Percentiles rank a stretch among this genome's conserved stretches.
These are phyloP conservation scores for Ophioninae sp. DNA, from an alignment of 2,888 invertebrate species.

Conservation along the genomic window DNA sequence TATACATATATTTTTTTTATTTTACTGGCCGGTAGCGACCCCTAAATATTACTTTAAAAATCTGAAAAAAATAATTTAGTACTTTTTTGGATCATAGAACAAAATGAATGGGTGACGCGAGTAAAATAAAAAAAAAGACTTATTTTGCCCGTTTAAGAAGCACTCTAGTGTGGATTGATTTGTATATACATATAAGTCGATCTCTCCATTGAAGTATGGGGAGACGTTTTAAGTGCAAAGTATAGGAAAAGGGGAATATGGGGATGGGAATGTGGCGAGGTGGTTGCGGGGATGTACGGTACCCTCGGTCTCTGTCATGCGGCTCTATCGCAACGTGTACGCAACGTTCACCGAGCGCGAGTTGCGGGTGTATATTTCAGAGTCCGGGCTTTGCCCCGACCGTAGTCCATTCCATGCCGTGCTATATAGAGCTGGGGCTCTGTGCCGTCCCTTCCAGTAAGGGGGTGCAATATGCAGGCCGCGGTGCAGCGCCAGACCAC, in stretches of 20 bases:
- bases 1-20: no score
- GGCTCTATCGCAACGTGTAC: slow-evolving; percentile 60
- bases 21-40: no score
- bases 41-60: no score
- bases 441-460: slow-evolving; percentile 49
- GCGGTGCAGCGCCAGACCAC: slow-evolving; percentile 64
- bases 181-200: slow-evolving; percentile 13
- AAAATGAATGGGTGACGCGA: no score
- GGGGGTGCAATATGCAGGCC: slow-evolving; percentile 76
- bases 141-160: no score
- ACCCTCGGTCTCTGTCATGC: slow-evolving; percentile 59
- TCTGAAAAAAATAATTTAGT: no score
- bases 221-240: slow-evolving; percentile 45
- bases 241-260: slow-evolving; percentile 34
- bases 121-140: no score
- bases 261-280: slow-evolving; percentile 38
- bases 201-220: slow-evolving; percentile 26
- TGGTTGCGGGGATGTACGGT: slow-evolving; percentile 47
- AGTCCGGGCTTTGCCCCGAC: slow-evolving; percentile 68
- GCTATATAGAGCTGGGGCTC: slow-evolving; percentile 52
- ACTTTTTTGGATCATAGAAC: no score
- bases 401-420: slow-evolving; percentile 68
- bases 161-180: no score
- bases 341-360: slow-evolving; percentile 60
- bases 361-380: slow-evolving; percentile 77